phyloP scores from a whole-genome alignment of 2,888 invertebrate species.

The Dolichomitus sp. region DNA sequence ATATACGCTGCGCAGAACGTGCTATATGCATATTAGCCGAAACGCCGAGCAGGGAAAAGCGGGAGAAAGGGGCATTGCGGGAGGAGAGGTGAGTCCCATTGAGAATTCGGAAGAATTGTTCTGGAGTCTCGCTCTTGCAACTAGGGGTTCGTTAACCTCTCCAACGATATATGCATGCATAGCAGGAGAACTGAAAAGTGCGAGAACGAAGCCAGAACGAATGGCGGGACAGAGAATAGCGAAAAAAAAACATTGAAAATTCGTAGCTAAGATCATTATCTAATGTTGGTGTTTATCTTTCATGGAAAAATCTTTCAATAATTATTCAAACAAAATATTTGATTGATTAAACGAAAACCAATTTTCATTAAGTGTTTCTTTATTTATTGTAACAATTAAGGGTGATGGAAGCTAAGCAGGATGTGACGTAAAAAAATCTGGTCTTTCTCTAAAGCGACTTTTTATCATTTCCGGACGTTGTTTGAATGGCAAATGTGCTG shows the following conservation, averaged over 20 bases:
- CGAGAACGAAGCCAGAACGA: slow-evolving; percentile 11
- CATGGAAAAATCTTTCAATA: too few relatives aligned
- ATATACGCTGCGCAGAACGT: not conserved
- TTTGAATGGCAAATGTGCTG: too few relatives aligned
- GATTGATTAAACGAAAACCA: too few relatives aligned
- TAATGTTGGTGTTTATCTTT: too few relatives aligned
- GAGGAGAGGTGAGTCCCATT: slow-evolving; percentile 45
- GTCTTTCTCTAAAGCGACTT: too few relatives aligned
- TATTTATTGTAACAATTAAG: too few relatives aligned
- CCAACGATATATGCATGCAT: slow-evolving; percentile 45
- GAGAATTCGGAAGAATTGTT: slow-evolving; percentile 68
- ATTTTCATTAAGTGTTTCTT: too few relatives aligned
- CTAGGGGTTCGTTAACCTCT: slow-evolving; percentile 67
- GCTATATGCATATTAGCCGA: slow-evolving; percentile 23
- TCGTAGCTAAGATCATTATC: not conserved
- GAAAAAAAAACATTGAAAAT: not conserved
- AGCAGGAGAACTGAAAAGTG: slow-evolving; percentile 2
- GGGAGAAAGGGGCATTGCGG: slow-evolving; percentile 19
- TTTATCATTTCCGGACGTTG: too few relatives aligned
- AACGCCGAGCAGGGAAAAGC: slow-evolving; percentile 18
- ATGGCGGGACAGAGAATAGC: not conserved
- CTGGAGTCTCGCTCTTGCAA: slow-evolving; percentile 51
- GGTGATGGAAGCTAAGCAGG: too few relatives aligned
- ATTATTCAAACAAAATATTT: too few relatives aligned
- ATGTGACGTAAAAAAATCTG: too few relatives aligned